Evolutionary conservation across 1,140 invertebrate genomes (phyloP), one percentile per base, ranked within the genome.

Genomic region (Tetragnatha versicolor): DNA sequence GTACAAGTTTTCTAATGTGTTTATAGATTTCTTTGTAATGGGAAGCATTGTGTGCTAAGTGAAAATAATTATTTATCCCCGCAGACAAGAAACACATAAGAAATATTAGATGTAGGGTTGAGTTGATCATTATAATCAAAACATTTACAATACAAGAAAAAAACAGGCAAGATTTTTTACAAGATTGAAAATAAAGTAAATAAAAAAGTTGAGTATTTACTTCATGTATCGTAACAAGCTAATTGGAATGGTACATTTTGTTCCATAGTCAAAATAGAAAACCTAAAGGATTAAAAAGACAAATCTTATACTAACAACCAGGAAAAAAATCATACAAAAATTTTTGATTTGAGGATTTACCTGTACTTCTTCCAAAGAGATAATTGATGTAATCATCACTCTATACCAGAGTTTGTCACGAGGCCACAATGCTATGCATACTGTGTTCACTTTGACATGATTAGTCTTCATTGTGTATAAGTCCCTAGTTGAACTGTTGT

Each of bases 201-300:
- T n/a, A n/a, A n/a, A n/a, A n/a, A n/a, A n/a, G n/a, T n/a, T n/a
- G 10, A 45, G 37, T 49, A 42, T 29, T 63, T 75, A 75, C 72
- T 39, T 47, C 5, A 75, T 20, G 14, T 75, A 75, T 22, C 72
- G 31, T 3, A 75, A 35, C 12, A 35, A 6, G 10, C 17, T 55
- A 14, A 31, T 33, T 9, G 58, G 42, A 33, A 75, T 25, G 29
- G 25, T 22, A 45, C 37, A 17, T 20, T n/a, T 51, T 35, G 72
- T 75, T 12, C 72, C 72, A 75, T 75, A 75, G 20, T 75, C 72
- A 31, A 63, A 55, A 75, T 75, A 75, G 27, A 47, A 63, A 4
- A 75, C 55, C 72, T 75, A 49, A 25, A 63, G 25, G 33, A 61
- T n/a, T n/a, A 45, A 60, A 20, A 65, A 42, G 3, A 2, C n/a